Base-by-base conservation (phyloP, 1,140 invertebrate species). In the Pomphorhynchus laevis region DNA sequence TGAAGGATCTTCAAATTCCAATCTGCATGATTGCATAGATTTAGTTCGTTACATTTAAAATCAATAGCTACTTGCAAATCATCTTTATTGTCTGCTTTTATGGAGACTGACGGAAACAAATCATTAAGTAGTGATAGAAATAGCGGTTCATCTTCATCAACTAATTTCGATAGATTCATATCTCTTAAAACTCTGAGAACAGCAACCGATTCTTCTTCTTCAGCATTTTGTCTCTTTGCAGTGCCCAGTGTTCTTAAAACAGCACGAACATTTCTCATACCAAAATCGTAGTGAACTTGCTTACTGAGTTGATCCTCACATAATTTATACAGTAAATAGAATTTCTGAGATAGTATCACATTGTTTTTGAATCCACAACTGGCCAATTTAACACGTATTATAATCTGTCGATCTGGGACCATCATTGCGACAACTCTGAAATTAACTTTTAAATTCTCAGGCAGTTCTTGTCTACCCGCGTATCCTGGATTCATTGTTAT, bases 391-490 rank as follows among this genome's bases (percentile, higher is more conserved):
- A 89, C 80, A 46, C 80, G 62, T 46, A 89, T 91, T 49, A 91
- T 91, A 47, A 91, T 89, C 57, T 80, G 77, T 45, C 82, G 61
- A 53, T 91, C 82, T 0, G 82, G 80, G 14, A 93, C 80, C 80
- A 89, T 91, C 82, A 93, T 93, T 17, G 82, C 76, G 4, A 91
- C 80, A 0, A 77, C 84, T 37, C 82, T 66, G 58, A 93, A 93
- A 55, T 86, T 79, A 47, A 89, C 80, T 62, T 93, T 93, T 44
- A 93, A 62, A 59, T 93, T 93, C 57, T 93, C 82, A 1, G 80
- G 82, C n/a, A 91, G 51, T 55, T 86, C 79, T 50, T 89, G 82
- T 36, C 82, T 65, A 2, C 82, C 80, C 33, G 80, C 79, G 54
- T 91, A 91, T 1, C 77, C 79, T 17, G 80, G 80, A 65, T 91